Evolutionary conservation across 2,888 invertebrate species (phyloP).

Genomic region (Melinaea marsaeus): DNA sequence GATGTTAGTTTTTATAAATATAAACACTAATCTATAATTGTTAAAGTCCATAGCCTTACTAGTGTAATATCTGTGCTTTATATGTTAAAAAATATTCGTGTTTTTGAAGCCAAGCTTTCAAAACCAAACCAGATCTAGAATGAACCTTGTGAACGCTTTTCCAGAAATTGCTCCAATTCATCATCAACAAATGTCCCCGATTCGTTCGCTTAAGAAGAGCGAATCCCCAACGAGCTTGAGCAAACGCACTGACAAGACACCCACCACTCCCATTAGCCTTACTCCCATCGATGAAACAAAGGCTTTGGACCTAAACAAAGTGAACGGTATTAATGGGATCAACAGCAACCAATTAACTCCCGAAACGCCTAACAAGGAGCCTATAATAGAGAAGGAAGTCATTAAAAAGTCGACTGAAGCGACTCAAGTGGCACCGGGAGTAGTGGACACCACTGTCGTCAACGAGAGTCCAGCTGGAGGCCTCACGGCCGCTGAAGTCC

Average conservation of each 20-base stretch:
- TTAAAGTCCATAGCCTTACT: slow-evolving; percentile 31
- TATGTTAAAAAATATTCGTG: slow-evolving; percentile 18
- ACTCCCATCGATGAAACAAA: slow-evolving; percentile 74
- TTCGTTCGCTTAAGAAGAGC: slow-evolving; percentile 72
- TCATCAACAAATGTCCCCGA: slow-evolving; percentile 76
- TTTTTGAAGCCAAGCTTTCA: neutral
- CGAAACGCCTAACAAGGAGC: slow-evolving; percentile 61
- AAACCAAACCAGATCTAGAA: slow-evolving; percentile 26
- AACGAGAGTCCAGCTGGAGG: slow-evolving; percentile 69
- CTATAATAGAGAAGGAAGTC: slow-evolving; percentile 57
- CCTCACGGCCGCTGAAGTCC: slow-evolving; percentile 83
- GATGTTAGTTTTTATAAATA: slow-evolving; percentile 20
- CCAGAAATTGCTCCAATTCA: slow-evolving; percentile 75
- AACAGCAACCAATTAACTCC: slow-evolving; percentile 66
- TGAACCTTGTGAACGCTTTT: slow-evolving; percentile 43
- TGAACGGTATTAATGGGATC: slow-evolving; percentile 54
- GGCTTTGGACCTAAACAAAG: slow-evolving; percentile 67
- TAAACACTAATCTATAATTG: slow-evolving; percentile 10
- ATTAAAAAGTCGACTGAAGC: slow-evolving; percentile 71
- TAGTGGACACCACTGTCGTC: slow-evolving; percentile 75
- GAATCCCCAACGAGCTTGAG: slow-evolving; percentile 71
- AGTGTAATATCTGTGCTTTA: slow-evolving; percentile 43
- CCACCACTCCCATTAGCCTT: slow-evolving; percentile 70
- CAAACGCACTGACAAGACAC: slow-evolving; percentile 73
- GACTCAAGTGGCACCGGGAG: slow-evolving; percentile 75